Base-by-base conservation (phyloP, 2,888 invertebrate species). In the Ophion obscuratus region DNA sequence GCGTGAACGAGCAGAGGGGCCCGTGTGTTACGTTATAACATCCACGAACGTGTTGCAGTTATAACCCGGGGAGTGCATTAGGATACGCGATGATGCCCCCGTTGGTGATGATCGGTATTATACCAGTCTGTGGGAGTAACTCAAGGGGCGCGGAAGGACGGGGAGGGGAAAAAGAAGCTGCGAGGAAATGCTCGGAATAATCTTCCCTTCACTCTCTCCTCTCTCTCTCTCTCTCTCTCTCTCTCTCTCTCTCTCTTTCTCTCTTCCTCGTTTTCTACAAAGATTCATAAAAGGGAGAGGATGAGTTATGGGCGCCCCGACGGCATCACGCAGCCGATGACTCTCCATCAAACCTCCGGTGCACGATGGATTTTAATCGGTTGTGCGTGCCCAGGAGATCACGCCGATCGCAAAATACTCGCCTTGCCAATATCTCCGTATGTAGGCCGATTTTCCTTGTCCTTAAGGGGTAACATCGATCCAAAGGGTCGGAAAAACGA, bases 131-230 rank as follows among this genome's bases (percentile, higher is more conserved):
- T 87, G 80, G 87, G 83, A 86, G 88, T 73, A 82, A 47, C 78
- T 83, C 67, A 70, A 81, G 77, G 73, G 68, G 40, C 44, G 77
- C 47, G 44, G 81, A 75, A 67, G 84, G 76, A 79, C 80, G 68
- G 66, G 82, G 70, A 85, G 88, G 89, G 88, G 88, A 90, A 57
- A 61, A 68, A 68, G 75, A 81, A 76, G 70, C 68, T 76, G 89
- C 89, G 89, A 90, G 89, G 89, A 87, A 88, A 86, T 86, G 90
- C 89, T 81, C 68, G 77, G 78, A 76, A 84, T 89, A 90, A 91
- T 92, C 90, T 92, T 92, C 93, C 93, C 92, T 93, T 93, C 93
- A 93, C 93, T 92, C 84, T 83, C 71, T 70, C 61, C 17, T 62
- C 31, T 47, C 47, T 70, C 47, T 76, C 61, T 64, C 59, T 80